Base-by-base conservation (phyloP, 1,140 invertebrate species). In the Maniola jurtina region DNA sequence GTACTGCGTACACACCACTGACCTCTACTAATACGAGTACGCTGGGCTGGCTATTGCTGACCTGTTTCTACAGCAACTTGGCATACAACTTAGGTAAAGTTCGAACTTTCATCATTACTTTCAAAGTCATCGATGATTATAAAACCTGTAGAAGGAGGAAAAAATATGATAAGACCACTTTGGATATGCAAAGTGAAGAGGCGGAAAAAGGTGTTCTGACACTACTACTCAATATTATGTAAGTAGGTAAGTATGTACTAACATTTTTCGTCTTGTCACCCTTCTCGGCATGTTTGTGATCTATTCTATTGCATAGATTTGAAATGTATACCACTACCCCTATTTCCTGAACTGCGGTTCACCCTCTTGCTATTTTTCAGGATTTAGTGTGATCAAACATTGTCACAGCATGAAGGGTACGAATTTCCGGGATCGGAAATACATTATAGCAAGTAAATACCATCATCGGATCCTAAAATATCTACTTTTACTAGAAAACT, bases 301-400 rank as follows among this genome's bases (percentile, higher is more conserved):
- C 0, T 55, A 55, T 55, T 55, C 5, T 55, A 55, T 55, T 11
- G 52, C 13, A 34, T 9, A 54, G 50, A 54, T 54, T 54, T 54
- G 11, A 54, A 54, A 54, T 50, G 5, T 50, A 54, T 14, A 8
- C 52, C 6, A 34, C 48, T 52, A 33, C 14, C 6, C 11, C 16
- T 13, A 34, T 34, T 25, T 34, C 52, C 25, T 34, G 33, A 55
- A 25, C 48, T 16, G 34, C 52, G 52, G 52, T 55, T 55, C 25
- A 55, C 52, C 52, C 52, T 34, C 16, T 34, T 34, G 52, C 16
- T 55, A 34, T 55, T 34, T 55, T 55, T 34, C 16, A 10, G 33
- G 52, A 15, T 50, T 16, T 15, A 14, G 48, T 50, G 52, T 55
- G 52, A 55, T 55, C 52, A 55, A 55, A 55, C 52, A 55, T 55